phyloP scores from a whole-genome alignment of 1,140 invertebrate species.

The Trichogramma pretiosum region DNA sequence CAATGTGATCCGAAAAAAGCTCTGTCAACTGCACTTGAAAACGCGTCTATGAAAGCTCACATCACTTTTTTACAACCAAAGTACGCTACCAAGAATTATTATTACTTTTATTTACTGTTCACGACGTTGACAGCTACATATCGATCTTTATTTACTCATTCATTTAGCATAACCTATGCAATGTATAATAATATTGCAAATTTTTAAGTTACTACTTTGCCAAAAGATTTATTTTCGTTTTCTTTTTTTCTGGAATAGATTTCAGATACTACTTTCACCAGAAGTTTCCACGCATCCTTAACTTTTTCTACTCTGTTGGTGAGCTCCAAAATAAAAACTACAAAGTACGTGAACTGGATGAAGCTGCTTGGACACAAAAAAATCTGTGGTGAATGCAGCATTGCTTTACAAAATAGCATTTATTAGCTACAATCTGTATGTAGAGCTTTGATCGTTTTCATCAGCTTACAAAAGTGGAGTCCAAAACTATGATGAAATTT shows the following conservation, averaged over 20 bases:
- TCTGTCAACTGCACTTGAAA: no score
- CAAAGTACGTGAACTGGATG: neutral
- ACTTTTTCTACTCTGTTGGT: neutral
- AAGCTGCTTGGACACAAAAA: neutral
- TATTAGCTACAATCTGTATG: slow-evolving; percentile 2
- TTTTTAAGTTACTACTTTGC: neutral
- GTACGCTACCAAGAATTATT: neutral
- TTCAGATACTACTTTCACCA: slow-evolving; percentile 6
- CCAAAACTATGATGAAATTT: slow-evolving; percentile 6
- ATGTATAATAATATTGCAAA: neutral
- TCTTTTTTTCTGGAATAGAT: slow-evolving; percentile 5
- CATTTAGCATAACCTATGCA: neutral
- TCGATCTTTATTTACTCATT: neutral
- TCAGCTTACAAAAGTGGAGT: no score
- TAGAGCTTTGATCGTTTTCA: slow-evolving; percentile 3
- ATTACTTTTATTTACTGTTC: neutral
- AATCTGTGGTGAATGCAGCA: slow-evolving; percentile 4
- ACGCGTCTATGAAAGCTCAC: no score
- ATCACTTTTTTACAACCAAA: neutral
- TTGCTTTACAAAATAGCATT: slow-evolving; percentile 8
- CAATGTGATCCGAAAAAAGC: no score
- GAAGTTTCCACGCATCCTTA: neutral
- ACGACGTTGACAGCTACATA: neutral
- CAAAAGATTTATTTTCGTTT: neutral
- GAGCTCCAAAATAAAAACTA: neutral